phyloP scores from a whole-genome alignment of 2,888 invertebrate genomes.

The Pardosa pseudoannulata region DNA sequence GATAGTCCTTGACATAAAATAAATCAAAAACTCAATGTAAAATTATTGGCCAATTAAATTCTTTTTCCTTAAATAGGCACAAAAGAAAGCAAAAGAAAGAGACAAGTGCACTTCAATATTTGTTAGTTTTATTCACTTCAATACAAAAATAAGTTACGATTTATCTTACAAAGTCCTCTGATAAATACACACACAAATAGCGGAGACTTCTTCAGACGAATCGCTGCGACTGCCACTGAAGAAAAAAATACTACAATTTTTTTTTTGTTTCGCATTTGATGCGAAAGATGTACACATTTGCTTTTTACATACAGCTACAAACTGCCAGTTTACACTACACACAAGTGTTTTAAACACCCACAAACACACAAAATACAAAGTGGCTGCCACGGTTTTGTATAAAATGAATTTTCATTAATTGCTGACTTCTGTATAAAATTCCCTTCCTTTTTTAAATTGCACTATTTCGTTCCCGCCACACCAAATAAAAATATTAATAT shows the following conservation, averaged over 20 bases:
- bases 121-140: slow-evolving; percentile 71
- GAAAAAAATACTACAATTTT: slow-evolving; percentile 14
- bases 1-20: too few species aligned
- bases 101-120: neutral
- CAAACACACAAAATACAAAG: slow-evolving; percentile 14
- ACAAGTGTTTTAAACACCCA: slow-evolving; percentile 51
- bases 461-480: neutral
- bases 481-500: neutral
- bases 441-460: slow-evolving; percentile 3
- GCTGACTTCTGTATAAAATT: neutral
- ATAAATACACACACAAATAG: slow-evolving; percentile 58
- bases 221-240: slow-evolving; percentile 60
- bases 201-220: slow-evolving; percentile 48
- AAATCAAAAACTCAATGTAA: too few species aligned
- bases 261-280: slow-evolving; percentile 47
- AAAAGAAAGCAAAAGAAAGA: neutral
- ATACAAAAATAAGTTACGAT: slow-evolving; percentile 73
- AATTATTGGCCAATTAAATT: too few species aligned
- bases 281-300: slow-evolving; percentile 26
- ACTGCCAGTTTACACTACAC: slow-evolving; percentile 7
- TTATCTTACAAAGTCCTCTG: slow-evolving; percentile 70
- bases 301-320: slow-evolving; percentile 15
- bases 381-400: neutral
- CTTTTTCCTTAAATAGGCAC: too few species aligned
- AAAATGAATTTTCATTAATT: neutral